Conservation (phyloP, 1,140 invertebrate genomes). For the Phymorhynchus buccinoides region DNA sequence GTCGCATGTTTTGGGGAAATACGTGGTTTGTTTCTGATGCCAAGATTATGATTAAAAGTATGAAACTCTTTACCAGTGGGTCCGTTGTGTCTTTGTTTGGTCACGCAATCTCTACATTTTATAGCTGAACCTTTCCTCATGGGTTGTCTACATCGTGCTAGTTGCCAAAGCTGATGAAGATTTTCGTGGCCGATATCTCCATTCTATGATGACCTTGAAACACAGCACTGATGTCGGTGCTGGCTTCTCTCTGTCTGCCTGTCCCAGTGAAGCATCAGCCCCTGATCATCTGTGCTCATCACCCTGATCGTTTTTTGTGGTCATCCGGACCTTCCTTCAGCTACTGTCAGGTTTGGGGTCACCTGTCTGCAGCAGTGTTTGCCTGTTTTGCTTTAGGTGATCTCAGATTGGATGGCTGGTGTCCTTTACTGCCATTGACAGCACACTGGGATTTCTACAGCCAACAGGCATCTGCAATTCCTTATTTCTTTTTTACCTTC, state of each 20-base stretch:
- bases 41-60: slow-evolving; percentile 21
- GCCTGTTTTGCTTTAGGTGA: not conserved
- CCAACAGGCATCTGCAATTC: slow-evolving; percentile 11
- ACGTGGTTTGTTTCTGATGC: slow-evolving; percentile 46
- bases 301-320: slow-evolving; percentile 60
- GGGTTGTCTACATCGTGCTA: slow-evolving; percentile 63
- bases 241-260: slow-evolving; percentile 58
- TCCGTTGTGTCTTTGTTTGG: slow-evolving; percentile 53
- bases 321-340: slow-evolving; percentile 35
- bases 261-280: slow-evolving; percentile 57
- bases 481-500: not conserved
- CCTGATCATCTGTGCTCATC: slow-evolving; percentile 58
- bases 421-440: not conserved
- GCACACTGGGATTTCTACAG: not conserved
- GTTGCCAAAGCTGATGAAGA: slow-evolving; percentile 55
- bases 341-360: not conserved
- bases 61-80: slow-evolving; percentile 32
- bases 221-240: slow-evolving; percentile 53
- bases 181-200: slow-evolving; percentile 55
- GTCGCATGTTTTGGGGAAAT: slow-evolving; percentile 52
- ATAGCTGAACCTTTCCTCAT: slow-evolving; percentile 63
- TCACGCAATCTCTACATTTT: slow-evolving; percentile 58
- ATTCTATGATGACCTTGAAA: slow-evolving; percentile 52
- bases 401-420: not conserved
- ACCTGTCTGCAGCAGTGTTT: not conserved